Base-by-base conservation (phyloP, 2,113 vertebrate genomes). In the Catharus bicknelli region DNA sequence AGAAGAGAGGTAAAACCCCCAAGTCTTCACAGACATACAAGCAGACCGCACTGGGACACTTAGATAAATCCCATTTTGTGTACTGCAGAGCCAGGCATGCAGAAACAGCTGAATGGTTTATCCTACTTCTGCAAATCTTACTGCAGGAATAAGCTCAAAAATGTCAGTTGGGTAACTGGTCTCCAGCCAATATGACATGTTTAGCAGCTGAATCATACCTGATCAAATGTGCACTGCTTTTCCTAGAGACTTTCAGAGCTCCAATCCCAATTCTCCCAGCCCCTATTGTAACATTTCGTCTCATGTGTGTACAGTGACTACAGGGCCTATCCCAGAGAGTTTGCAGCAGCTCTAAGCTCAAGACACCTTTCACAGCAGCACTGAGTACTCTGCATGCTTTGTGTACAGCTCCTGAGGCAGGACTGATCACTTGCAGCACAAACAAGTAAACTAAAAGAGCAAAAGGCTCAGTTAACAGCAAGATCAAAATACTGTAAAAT, bases 51-150 rank as follows among this genome's bases (percentile, higher is more conserved):
- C 36, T 16, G 53, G 48, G 30, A 61, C 64, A 59, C 13, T 13
- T 6, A 0, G 0, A 58, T 9, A 80, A 79, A 90, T 38, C 23
- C 45, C n/a, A 34, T 23, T 55, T 47, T 18, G 12, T 5, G 2
- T 10, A 19, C 54, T 34, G 40, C 19, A 38, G n/a, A 42, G n/a
- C 13, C 18, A 10, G 32, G 63, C 51, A 34, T 0, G 1, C 59
- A n/a, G 47, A 43, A 59, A 27, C 57, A n/a, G 20, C 17, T 29
- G 17, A 77, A 70, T 0, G 0, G 13, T 53, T 86, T 40, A 93
- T 40, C 53, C 80, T 72, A 25, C 25, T 82, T 76, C 36, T 64
- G 45, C 50, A 77, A 69, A 54, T 54, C 63, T 38, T 69, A 29
- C 70, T 2, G 13, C 3, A 90, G 34, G 40, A 77, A 69, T 3